phyloP scores from a whole-genome alignment of 2,888 invertebrate species.

The Xestobium rufovillosum region DNA sequence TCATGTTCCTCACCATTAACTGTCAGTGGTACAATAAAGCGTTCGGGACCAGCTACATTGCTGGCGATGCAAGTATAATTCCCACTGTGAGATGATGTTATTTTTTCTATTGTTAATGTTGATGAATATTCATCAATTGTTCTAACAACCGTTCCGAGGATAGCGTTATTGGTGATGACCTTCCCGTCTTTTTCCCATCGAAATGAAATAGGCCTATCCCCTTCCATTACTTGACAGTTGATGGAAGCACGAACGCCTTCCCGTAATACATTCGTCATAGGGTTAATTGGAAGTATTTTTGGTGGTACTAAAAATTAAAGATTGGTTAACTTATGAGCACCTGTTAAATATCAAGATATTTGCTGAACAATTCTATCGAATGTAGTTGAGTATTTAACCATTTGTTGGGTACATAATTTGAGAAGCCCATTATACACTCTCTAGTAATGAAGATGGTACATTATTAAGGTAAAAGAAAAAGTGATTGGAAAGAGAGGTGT shows the following conservation, averaged over 20 bases:
- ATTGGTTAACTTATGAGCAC: no score
- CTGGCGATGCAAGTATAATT: slow-evolving; percentile 90
- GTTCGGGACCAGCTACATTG: slow-evolving; percentile 75
- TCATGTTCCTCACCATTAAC: no score
- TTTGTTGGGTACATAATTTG: no score
- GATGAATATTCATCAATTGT: slow-evolving; percentile 80
- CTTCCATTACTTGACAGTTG: slow-evolving; percentile 84
- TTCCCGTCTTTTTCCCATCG: slow-evolving; percentile 87
- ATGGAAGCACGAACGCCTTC: slow-evolving; percentile 86
- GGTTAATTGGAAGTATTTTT: slow-evolving; percentile 76
- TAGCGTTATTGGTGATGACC: slow-evolving; percentile 48
- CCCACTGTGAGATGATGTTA: slow-evolving; percentile 77
- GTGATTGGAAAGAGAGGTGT: no score
- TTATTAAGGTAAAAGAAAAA: no score
- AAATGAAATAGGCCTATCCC: slow-evolving; percentile 86
- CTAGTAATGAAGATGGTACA: no score
- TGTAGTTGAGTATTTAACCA: no score
- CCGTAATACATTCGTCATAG: slow-evolving; percentile 69
- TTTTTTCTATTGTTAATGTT: slow-evolving; percentile 76
- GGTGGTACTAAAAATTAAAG: slow-evolving; percentile 67
- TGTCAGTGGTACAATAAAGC: slow-evolving; percentile 70
- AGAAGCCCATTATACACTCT: no score
- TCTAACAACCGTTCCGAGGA: slow-evolving; percentile 48
- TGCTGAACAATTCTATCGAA: no score
- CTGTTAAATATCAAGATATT: no score